Evolutionary conservation across 2,113 vertebrate species (phyloP), one percentile per base, ranked within the genome.

Genomic region (rat (Rattus norvegicus)): DNA sequence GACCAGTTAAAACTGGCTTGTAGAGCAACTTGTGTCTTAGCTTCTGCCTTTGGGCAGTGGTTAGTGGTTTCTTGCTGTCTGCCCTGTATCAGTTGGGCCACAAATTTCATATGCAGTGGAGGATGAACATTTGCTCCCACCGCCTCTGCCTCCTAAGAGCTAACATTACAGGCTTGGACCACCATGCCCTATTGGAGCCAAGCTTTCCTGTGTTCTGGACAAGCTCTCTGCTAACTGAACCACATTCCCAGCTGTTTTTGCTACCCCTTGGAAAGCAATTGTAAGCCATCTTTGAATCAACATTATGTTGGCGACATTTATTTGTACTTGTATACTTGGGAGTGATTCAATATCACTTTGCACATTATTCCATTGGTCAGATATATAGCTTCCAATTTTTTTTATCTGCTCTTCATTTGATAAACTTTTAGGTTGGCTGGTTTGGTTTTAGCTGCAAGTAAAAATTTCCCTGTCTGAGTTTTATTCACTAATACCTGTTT

Each of bases 21-120:
- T 8, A 4, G 0, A 1, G 6, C 4, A 20, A 1, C 61, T 65
- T 19, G 11, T 9, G 0, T 36, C 4, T 19, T 20, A 69, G 33
- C 33, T 13, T 72, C 67, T 1, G 5, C 17, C 39, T 61, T 3
- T 43, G 47, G 8, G 36, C 47, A 10, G 9, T 8, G 33, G 1
- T 2, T 54, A 5, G 33, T 56, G 12, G 39, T 73, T 88, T 36
- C 65, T 88, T 88, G 49, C 3, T 22, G 4, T 33, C 19, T 54
- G 19, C 36, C 52, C 36, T n/a, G 20, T 88, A 9, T 73, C 49
- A 73, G 7, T 3, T 11, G 56, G 49, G 2, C 22, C 12, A 0
- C 47, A 9, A 36, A 9, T 52, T 73, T 30, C 49, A 52, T 7
- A 28, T n/a, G 49, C 9, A 73, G 69, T 52, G 3, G 2, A 73